phyloP scores from a whole-genome alignment of 2,113 vertebrate species.

The Peromyscus californicus region DNA sequence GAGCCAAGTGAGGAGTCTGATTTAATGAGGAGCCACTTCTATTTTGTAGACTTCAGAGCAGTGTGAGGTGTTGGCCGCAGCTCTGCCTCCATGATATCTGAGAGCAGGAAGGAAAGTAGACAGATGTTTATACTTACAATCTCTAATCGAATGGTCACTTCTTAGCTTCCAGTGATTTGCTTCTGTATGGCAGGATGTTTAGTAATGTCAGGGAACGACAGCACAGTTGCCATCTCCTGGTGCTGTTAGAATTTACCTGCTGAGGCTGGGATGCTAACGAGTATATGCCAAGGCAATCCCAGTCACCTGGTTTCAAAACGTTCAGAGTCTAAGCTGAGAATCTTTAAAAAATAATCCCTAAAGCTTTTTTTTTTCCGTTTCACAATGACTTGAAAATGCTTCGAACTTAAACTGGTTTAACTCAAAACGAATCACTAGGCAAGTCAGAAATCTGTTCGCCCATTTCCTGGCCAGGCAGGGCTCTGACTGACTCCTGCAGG shows the following conservation, averaged over 20 bases:
- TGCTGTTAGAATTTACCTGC: not conserved
- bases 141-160: not conserved
- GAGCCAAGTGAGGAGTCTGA: not conserved
- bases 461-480: constrained; percentile 1
- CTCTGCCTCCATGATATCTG: not conserved
- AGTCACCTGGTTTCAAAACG: not conserved
- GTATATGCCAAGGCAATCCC: not conserved
- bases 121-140: not conserved
- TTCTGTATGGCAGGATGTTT: not conserved
- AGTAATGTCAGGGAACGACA: not conserved
- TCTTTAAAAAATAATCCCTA: not conserved
- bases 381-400: not conserved
- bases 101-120: not conserved
- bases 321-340: not conserved
- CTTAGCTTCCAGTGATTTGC: not conserved
- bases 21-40: not conserved
- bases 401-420: constrained; percentile 15
- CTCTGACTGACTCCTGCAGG: not conserved
- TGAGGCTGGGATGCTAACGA: not conserved
- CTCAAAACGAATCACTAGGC: constrained; percentile 52
- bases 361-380: not conserved
- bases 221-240: not conserved
- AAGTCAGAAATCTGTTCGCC: constrained; percentile 21
- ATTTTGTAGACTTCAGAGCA: not conserved
- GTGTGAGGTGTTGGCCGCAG: not conserved